Conservation (phyloP, 2,888 invertebrate genomes). For the Abscondita cerata region DNA sequence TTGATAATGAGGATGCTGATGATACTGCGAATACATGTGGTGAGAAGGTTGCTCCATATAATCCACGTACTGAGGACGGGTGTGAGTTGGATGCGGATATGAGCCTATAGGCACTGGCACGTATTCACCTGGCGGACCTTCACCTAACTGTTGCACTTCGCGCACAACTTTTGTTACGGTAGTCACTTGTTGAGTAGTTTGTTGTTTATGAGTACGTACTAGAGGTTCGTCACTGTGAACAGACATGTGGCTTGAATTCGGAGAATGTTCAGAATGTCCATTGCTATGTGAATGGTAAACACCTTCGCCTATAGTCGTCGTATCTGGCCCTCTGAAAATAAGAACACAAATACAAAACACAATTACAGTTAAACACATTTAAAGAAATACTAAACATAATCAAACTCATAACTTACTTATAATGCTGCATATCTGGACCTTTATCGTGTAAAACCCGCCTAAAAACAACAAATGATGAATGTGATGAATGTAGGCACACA, state of each 20-base stretch:
- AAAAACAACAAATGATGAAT: constrained; percentile 57
- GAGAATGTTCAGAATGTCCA: constrained; percentile 70
- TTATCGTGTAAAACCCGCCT: constrained; percentile 71
- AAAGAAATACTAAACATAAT: constrained; percentile 3
- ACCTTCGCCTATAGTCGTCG: constrained; percentile 47
- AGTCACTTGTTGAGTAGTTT: constrained; percentile 74
- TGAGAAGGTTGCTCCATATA: constrained; percentile 59
- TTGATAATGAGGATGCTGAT: constrained; percentile 63
- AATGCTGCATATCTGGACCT: constrained; percentile 70
- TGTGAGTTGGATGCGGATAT: constrained; percentile 52
- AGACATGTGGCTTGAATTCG: constrained; percentile 64
- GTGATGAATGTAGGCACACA: constrained; percentile 41
- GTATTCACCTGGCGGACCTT: constrained; percentile 63
- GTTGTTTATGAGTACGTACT: constrained; percentile 71
- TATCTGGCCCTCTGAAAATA: constrained; percentile 37
- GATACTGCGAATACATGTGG: constrained; percentile 61
- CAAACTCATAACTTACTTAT: constrained; percentile 62
- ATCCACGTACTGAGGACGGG: constrained; percentile 59
- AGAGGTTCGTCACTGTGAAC: constrained; percentile 62
- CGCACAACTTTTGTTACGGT: constrained; percentile 74
- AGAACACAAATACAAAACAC: constrained; percentile 9
- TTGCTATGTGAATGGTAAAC: constrained; percentile 64
- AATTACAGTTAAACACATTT: constrained; percentile 2
- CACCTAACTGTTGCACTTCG: constrained; percentile 67
- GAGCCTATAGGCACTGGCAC: constrained; percentile 61